Evolutionary conservation across 2,797 vertebrate species (phyloP).

Genomic region (Pangasius macronema): DNA sequence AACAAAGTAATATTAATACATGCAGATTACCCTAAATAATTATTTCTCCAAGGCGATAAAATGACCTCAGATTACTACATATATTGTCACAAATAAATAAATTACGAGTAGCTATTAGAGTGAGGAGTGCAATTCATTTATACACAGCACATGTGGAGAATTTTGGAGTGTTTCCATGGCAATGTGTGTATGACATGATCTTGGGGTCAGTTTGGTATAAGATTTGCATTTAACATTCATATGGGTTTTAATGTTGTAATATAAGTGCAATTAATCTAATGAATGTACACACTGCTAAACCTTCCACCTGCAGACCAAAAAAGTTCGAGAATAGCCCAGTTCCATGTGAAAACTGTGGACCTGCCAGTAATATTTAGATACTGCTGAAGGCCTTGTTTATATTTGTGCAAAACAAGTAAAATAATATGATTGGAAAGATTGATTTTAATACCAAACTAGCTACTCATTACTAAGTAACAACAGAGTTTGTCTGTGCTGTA

Average conservation of each 20-base stretch:
- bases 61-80: neutral
- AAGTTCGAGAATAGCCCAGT: too few species aligned
- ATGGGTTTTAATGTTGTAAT: neutral
- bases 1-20: neutral
- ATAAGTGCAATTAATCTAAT: neutral
- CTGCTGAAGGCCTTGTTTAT: neutral
- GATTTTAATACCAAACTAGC: neutral
- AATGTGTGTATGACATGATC: neutral
- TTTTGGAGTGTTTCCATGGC: neutral
- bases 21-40: neutral
- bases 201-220: neutral
- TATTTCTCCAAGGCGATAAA: neutral
- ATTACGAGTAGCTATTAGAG: neutral
- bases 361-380: neutral
- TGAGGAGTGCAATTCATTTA: neutral
- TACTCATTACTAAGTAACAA: neutral
- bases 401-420: neutral
- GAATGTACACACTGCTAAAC: neutral
- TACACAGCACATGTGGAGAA: neutral
- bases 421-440: neutral
- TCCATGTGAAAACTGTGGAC: neutral
- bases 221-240: neutral
- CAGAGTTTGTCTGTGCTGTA: neutral
- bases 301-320: neutral
- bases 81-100: slow-evolving; percentile 6